Evolutionary conservation across 2,888 invertebrate species (phyloP), one percentile per base, ranked within the genome.

Genomic region (Archaeoteleia sp.): DNA sequence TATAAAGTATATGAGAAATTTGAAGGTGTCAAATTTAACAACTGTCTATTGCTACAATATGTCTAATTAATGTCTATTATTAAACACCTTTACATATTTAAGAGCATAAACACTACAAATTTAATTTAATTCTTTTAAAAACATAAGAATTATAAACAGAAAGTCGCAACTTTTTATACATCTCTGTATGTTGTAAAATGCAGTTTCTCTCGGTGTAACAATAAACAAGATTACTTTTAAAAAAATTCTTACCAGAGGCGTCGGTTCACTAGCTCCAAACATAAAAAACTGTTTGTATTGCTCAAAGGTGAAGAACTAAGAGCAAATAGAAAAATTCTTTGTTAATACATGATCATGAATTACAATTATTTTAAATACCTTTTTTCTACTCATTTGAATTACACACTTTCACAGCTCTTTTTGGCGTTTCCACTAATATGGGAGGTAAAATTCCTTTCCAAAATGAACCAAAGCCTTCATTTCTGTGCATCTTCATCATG

Each of bases 381-480:
- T 14, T 30, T 37, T 54, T 34, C 14, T n/a, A n/a, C n/a, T n/a
- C n/a, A n/a, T n/a, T n/a, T n/a, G n/a, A n/a, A n/a, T 58, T 46
- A 74, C 75, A 77, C 84, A 90, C 90, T 86, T 97, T 97, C 8
- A 95, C 93, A 9, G 97, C 97, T 79, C 97, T 86, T 86, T 97
- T 97, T 1, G 97, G 97, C 0, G 97, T 97, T 87, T 97, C 97
- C 5, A 95, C 96, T 66, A 97, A 84, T 74, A 97, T 92, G 4
- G 97, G 97, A 2, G 97, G 97, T 71, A 97, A 75, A 72, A 97
- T 95, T 66, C 97, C 97, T 87, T 97, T 96, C 92, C 95, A 97
- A 85, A 93, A 95, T 6, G 96, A 93, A 42, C 90, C 87, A 7
- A 93, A 69, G 1, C 97, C 97, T 88, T 97, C 97, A 74, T 90